A percentile compares a stretch with the other conserved stretches of the same genome.
These are phyloP conservation scores for Numida meleagris DNA, from an alignment of 2,113 vertebrate species.

Conservation along the genomic window DNA sequence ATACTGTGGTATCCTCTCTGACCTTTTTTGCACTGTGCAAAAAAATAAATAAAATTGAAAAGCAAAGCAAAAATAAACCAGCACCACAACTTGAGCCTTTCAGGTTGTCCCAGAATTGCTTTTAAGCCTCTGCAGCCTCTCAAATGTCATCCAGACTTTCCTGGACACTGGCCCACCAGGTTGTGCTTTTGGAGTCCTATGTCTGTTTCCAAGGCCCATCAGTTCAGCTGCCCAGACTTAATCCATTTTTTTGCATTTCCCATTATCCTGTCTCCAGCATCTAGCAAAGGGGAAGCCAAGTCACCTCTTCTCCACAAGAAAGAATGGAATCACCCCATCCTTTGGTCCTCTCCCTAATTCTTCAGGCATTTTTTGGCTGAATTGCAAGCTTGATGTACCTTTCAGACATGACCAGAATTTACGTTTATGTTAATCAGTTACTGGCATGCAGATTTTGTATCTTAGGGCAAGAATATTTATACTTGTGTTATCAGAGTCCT, in stretches of 20 bases:
- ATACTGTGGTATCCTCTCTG: background rate
- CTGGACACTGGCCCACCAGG: background rate
- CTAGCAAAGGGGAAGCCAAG: background rate
- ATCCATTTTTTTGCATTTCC: background rate
- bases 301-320: background rate
- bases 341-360: background rate
- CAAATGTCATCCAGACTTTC: background rate
- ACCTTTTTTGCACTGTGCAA: background rate
- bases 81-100: background rate
- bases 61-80: background rate
- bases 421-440: background rate
- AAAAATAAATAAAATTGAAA: background rate
- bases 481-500: background rate
- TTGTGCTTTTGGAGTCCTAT: background rate
- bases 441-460: background rate
- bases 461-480: background rate
- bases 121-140: background rate
- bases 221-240: background rate
- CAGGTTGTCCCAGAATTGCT: background rate
- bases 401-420: background rate
- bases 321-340: background rate
- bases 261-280: background rate
- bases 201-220: background rate
- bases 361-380: background rate
- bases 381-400: background rate